Evolutionary conservation across 2,888 invertebrate genomes (phyloP).

Genomic region (Drosophila kambysellisi): DNA sequence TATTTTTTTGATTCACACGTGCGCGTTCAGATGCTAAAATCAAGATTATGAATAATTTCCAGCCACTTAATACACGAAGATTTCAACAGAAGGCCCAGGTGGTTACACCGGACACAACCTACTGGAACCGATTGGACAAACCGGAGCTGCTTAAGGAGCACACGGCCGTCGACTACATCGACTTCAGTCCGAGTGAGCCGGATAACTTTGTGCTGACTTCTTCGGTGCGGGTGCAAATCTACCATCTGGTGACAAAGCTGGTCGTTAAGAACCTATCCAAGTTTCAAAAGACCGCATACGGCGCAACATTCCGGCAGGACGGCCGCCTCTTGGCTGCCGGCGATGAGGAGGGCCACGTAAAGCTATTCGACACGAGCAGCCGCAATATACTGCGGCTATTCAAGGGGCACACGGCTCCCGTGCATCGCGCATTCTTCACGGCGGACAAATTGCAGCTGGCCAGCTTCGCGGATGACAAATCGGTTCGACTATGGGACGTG

Average conservation of each 20-base stretch:
- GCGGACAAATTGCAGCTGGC: slow-evolving; percentile 91
- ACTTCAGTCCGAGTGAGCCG: slow-evolving; percentile 95
- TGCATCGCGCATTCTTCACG: slow-evolving; percentile 93
- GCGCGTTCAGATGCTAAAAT: slow-evolving; percentile 16
- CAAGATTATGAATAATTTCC: slow-evolving; percentile 73
- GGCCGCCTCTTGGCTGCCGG: slow-evolving; percentile 94
- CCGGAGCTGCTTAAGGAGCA: slow-evolving; percentile 96
- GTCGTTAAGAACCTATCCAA: slow-evolving; percentile 93
- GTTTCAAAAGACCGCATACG: slow-evolving; percentile 93
- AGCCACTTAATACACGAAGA: slow-evolving; percentile 79
- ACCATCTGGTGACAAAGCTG: slow-evolving; percentile 93
- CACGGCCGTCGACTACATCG: slow-evolving; percentile 95
- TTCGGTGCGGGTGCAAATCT: slow-evolving; percentile 95
- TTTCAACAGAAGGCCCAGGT: slow-evolving; percentile 84
- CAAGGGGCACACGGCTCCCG: slow-evolving; percentile 92
- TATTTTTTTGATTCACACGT: slow-evolving; percentile 32
- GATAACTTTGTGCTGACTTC: slow-evolving; percentile 97
- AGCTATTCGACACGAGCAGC: slow-evolving; percentile 94
- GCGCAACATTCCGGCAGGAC: slow-evolving; percentile 93
- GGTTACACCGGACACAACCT: not conserved
- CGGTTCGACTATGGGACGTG: slow-evolving; percentile 95
- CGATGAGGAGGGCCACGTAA: slow-evolving; percentile 94
- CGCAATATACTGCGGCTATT: slow-evolving; percentile 91
- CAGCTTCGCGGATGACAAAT: slow-evolving; percentile 96
- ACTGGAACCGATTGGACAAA: slow-evolving; percentile 72